A percentile compares a stretch with the other conserved stretches of the same genome.
Conservation (phyloP, 2,888 invertebrate genomes). For the Teleogryllus oceanicus region DNA sequence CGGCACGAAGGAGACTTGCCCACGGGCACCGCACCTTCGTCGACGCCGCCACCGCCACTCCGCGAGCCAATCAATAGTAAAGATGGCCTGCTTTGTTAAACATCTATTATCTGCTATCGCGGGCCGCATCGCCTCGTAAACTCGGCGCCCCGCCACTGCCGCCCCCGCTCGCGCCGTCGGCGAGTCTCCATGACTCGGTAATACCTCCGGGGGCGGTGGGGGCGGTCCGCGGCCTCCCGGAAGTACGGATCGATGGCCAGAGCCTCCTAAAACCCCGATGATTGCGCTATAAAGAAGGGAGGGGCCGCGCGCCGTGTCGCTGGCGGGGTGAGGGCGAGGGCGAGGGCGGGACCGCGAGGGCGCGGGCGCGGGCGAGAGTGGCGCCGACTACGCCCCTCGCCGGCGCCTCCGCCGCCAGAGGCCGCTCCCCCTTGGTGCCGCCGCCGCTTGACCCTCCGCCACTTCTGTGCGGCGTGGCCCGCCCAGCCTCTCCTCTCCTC, state of each 20-base stretch:
- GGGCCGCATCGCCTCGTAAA: not conserved
- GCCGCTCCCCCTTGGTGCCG: no score
- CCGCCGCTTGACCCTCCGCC: no score
- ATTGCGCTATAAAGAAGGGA: slow-evolving; percentile 18
- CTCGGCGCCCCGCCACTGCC: no score
- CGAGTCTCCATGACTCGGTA: no score
- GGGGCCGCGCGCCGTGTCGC: not conserved
- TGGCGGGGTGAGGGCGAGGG: not conserved
- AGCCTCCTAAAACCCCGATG: slow-evolving; percentile 18
- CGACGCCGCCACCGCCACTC: not conserved
- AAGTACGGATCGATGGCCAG: slow-evolving; percentile 18
- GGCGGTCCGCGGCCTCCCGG: not conserved
- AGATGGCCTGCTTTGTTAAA: slow-evolving; percentile 6
- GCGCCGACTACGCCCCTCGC: no score
- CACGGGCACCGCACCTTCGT: not conserved
- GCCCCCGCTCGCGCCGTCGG: no score
- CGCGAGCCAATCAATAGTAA: slow-evolving; percentile 6
- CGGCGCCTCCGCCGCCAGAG: no score
- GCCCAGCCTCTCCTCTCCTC: no score
- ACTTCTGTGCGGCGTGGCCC: no score
- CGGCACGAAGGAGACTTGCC: no score
- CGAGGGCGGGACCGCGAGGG: not conserved
- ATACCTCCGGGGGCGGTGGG: not conserved
- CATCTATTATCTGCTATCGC: not conserved
- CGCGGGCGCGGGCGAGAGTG: no score